Evolutionary conservation across 2,113 vertebrate species (phyloP).

Genomic region (Ictalurus punctatus): DNA sequence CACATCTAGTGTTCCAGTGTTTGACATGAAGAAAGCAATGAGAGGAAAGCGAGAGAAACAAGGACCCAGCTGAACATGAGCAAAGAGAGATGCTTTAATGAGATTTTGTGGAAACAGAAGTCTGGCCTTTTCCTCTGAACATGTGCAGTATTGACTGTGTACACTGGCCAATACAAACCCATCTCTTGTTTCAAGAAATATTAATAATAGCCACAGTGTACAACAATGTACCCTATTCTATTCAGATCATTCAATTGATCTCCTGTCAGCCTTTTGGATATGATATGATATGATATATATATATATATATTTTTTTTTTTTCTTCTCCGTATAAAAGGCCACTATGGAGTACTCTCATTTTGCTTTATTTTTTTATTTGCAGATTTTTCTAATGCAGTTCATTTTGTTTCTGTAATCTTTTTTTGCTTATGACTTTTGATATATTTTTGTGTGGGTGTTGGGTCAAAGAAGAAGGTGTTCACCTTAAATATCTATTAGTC

Average conservation of each 20-base stretch:
- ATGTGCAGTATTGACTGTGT: constrained; percentile 10
- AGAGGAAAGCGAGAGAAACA: not conserved
- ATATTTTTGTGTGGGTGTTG: not conserved
- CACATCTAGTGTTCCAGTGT: not conserved
- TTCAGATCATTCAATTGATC: not conserved
- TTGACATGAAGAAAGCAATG: constrained; percentile 30
- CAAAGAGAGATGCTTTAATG: not conserved
- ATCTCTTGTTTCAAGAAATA: constrained; percentile 8
- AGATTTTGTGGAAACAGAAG: not conserved
- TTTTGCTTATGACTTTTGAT: not conserved
- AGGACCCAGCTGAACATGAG: not conserved
- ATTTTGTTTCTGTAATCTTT: not conserved
- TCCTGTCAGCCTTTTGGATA: not conserved
- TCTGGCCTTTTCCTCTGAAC: not conserved
- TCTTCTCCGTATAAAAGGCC: too few relatives aligned
- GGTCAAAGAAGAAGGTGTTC: not conserved
- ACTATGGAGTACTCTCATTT: not conserved
- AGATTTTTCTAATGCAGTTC: not conserved
- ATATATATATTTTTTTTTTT: too few relatives aligned
- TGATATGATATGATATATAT: too few relatives aligned
- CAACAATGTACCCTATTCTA: not conserved
- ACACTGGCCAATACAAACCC: not conserved
- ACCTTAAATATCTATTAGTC: not conserved
- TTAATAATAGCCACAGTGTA: not conserved
- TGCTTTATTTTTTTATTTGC: not conserved